phyloP scores from a whole-genome alignment of 2,888 invertebrate species.

The Mechanitis messenoides region DNA sequence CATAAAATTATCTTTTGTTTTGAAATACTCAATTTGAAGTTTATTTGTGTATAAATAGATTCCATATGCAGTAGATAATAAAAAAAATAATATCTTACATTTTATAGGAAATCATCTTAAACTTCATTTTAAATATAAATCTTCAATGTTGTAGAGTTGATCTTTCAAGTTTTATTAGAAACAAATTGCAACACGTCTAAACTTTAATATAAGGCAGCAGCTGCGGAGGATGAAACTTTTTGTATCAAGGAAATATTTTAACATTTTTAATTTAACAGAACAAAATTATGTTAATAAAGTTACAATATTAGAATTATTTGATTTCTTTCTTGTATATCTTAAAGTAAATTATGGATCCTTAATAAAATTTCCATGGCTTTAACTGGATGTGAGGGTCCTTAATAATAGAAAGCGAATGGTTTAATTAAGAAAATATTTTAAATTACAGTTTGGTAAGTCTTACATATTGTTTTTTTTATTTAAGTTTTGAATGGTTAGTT shows the following conservation, averaged over 20 bases:
- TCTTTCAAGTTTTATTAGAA: slow-evolving; percentile 18
- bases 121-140: slow-evolving; percentile 12
- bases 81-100: background rate
- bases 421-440: too few species aligned
- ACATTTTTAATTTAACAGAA: slow-evolving; percentile 3
- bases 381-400: too few species aligned
- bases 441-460: too few species aligned
- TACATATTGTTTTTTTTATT: too few species aligned
- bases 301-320: background rate
- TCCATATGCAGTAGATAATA: too few species aligned
- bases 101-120: background rate
- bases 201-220: slow-evolving; percentile 22
- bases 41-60: too few species aligned
- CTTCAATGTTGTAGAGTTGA: slow-evolving; percentile 8
- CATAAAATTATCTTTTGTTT: too few species aligned
- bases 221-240: slow-evolving; percentile 9
- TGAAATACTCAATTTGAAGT: too few species aligned
- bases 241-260: slow-evolving; percentile 4
- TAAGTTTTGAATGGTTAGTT: too few species aligned
- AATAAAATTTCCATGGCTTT: too few species aligned
- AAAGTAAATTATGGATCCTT: too few species aligned
- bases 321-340: background rate
- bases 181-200: slow-evolving; percentile 21
- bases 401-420: too few species aligned
- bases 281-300: slow-evolving; percentile 4